Evolutionary conservation across 2,113 vertebrate species (phyloP).

Genomic region (Mystacornis crossleyi): DNA sequence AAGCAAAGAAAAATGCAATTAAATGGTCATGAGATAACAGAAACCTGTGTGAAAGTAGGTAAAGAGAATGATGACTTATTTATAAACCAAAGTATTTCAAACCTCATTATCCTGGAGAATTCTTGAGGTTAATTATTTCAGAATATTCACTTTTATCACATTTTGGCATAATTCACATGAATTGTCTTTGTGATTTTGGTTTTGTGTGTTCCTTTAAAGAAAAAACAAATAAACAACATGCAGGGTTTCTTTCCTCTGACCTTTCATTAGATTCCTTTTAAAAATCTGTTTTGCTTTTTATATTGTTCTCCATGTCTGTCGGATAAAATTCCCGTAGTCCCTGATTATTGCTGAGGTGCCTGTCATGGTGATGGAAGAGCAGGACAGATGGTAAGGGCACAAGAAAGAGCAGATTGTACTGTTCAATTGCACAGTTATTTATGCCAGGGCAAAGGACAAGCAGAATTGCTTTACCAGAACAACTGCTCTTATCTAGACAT

Average conservation of each 20-base stretch:
- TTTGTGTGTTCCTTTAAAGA: neutral
- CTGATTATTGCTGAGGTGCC: neutral
- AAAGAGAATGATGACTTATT: neutral
- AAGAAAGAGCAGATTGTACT: neutral
- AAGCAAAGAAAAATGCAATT: neutral
- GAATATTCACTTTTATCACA: neutral
- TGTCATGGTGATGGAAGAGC: neutral
- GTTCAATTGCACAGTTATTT: neutral
- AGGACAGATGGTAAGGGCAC: neutral
- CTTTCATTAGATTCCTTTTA: neutral
- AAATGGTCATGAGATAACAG: neutral
- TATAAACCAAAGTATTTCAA: neutral
- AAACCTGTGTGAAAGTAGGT: neutral
- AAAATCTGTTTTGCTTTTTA: neutral
- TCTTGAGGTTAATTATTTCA: neutral
- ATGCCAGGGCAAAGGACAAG: neutral
- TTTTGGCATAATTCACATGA: neutral
- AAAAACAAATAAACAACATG: neutral
- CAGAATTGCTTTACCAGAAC: slow-evolving; percentile 1
- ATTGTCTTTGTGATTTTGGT: neutral
- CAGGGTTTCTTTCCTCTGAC: neutral
- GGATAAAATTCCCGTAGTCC: neutral
- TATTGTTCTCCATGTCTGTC: neutral
- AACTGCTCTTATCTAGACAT: neutral
- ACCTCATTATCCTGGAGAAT: neutral